Evolutionary conservation across 2,113 vertebrate genomes (phyloP).

Genomic region (Microtus montanus): DNA sequence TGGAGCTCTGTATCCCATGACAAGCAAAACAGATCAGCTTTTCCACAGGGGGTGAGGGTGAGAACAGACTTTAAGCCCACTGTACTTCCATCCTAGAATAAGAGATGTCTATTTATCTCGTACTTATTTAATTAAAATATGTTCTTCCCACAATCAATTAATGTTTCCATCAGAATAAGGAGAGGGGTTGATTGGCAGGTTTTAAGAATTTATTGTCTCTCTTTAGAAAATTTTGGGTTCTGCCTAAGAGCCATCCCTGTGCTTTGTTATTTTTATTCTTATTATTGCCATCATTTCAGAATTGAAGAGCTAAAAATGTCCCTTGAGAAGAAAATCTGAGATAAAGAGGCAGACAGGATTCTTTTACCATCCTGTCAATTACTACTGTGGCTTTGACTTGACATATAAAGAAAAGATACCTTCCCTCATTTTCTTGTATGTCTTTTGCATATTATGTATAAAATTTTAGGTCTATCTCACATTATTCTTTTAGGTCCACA

Average conservation of each 20-base stretch:
- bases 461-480: constrained; percentile 43
- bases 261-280: constrained; percentile 49
- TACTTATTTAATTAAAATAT: constrained; percentile 20
- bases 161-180: constrained; percentile 24
- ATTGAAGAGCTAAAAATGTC: constrained; percentile 40
- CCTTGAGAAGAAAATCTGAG: constrained; percentile 39
- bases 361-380: constrained; percentile 39
- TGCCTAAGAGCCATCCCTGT: constrained; percentile 17
- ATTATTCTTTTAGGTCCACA: background rate
- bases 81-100: background rate
- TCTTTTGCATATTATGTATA: background rate
- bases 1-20: background rate
- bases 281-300: constrained; percentile 50
- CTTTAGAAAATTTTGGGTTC: constrained; percentile 60
- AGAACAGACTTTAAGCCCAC: background rate
- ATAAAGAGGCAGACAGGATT: constrained; percentile 42
- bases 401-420: background rate
- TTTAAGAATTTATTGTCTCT: constrained; percentile 41
- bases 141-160: constrained; percentile 35
- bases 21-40: background rate
- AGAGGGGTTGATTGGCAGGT: background rate
- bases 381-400: constrained; percentile 11
- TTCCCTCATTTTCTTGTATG: background rate
- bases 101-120: background rate
- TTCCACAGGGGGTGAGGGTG: background rate